phyloP scores from a whole-genome alignment of 2,113 vertebrate genomes.

The Podarcis muralis region DNA sequence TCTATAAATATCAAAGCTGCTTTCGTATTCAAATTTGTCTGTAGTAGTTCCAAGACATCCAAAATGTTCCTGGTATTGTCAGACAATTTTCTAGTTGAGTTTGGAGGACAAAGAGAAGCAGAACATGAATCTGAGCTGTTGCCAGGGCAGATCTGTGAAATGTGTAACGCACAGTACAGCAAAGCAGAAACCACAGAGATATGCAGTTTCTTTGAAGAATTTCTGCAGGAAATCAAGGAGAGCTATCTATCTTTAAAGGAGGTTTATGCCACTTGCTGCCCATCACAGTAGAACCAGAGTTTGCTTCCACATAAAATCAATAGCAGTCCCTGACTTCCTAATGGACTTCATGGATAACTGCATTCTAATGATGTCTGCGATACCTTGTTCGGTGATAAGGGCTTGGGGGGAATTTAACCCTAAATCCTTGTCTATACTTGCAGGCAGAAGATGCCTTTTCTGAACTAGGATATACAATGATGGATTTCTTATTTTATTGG shows the following conservation, averaged over 20 bases:
- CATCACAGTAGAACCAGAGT: constrained; percentile 16
- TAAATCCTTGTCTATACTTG: background rate
- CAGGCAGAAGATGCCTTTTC: background rate
- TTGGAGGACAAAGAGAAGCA: constrained; percentile 9
- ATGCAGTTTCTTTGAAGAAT: background rate
- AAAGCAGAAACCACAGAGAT: fast-evolving
- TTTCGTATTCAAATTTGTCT: too few species aligned
- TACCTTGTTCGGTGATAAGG: background rate
- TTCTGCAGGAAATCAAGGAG: constrained; percentile 23
- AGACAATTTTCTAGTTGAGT: background rate
- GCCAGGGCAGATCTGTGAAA: background rate
- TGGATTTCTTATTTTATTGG: constrained; percentile 6
- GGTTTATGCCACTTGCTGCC: background rate
- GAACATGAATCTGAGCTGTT: background rate
- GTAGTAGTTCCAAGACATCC: too few species aligned
- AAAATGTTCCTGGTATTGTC: too few species aligned
- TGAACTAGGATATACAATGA: background rate
- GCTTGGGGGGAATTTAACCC: background rate
- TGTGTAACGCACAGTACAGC: fast-evolving
- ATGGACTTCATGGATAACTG: constrained; percentile 20
- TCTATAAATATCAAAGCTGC: too few species aligned
- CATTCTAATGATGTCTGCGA: fast-evolving
- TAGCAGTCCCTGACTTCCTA: constrained; percentile 16
- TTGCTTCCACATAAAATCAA: constrained; percentile 26
- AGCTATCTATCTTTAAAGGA: constrained; percentile 7